A percentile compares a stretch with the other conserved stretches of the same genome.
Evolutionary conservation across 2,797 vertebrate genomes (phyloP).

Genomic region (Hipposideros larvatus): DNA sequence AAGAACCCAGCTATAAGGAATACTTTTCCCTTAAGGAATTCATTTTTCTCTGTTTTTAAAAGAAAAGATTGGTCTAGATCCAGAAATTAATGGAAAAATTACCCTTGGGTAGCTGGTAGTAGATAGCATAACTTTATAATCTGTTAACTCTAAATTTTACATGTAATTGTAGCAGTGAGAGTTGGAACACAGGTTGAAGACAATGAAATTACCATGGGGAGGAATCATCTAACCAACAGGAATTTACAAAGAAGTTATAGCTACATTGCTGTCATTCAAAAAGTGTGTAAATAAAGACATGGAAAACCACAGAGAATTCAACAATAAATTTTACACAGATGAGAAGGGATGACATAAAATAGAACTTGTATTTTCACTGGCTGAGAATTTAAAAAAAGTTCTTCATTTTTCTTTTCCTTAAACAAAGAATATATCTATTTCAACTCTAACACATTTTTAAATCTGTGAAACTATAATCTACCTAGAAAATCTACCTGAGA

Average conservation of each 20-base stretch:
- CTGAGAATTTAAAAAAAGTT: conserved; percentile 50
- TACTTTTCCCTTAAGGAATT: background rate
- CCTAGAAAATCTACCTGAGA: conserved; percentile 69
- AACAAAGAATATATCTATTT: conserved; percentile 51
- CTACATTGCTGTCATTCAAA: conserved; percentile 25
- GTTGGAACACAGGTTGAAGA: conserved; percentile 78
- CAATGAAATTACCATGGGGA: conserved; percentile 79
- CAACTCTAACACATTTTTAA: conserved; percentile 76
- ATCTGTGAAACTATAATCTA: conserved; percentile 13
- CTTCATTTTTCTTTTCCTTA: conserved; percentile 65
- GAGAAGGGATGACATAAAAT: conserved; percentile 65
- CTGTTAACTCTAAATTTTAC: conserved; percentile 81
- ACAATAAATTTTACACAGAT: conserved; percentile 71
- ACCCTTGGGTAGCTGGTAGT: conserved; percentile 75
- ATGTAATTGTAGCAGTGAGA: conserved; percentile 72
- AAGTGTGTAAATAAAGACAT: conserved; percentile 78
- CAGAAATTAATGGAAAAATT: conserved; percentile 84
- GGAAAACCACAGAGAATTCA: conserved; percentile 57
- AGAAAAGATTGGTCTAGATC: conserved; percentile 61
- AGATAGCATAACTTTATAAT: conserved; percentile 81
- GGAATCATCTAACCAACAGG: conserved; percentile 74
- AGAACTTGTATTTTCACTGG: conserved; percentile 48
- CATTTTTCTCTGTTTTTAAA: background rate
- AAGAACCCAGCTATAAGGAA: background rate
- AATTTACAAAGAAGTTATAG: conserved; percentile 78